These are phyloP conservation scores for Calonectris borealis DNA, from an alignment of 2,113 vertebrate genomes.

Conservation along the genomic window DNA sequence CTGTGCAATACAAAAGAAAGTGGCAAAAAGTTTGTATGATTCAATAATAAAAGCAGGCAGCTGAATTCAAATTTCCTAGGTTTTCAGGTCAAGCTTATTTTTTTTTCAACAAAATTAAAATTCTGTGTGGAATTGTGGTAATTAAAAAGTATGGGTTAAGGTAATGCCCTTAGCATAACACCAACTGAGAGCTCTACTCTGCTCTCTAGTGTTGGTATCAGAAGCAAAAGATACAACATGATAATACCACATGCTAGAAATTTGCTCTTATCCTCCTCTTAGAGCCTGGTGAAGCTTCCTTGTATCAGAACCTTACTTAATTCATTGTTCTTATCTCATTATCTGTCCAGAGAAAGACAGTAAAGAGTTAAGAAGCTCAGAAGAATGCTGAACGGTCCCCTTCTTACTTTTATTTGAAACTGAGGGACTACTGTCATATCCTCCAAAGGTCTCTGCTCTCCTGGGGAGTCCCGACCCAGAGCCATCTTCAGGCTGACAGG, in stretches of 20 bases:
- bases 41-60: background rate
- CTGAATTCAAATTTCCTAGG: background rate
- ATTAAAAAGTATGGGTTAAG: background rate
- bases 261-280: background rate
- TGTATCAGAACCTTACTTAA: background rate
- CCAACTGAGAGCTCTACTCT: background rate
- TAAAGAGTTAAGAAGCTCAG: background rate
- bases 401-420: slow-evolving; percentile 80
- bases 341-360: background rate
- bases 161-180: background rate
- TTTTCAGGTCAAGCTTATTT: background rate
- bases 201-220: slow-evolving; percentile 17
- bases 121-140: background rate
- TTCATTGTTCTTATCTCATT: background rate
- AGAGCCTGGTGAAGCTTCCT: background rate
- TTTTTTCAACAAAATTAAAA: background rate
- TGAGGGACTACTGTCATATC: slow-evolving; percentile 78
- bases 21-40: background rate
- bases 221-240: background rate
- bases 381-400: background rate
- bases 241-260: background rate
- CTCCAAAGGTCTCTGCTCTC: slow-evolving; percentile 87
- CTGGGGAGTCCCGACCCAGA: slow-evolving; percentile 57
- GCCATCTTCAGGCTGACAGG: slow-evolving; percentile 68
- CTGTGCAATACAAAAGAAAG: background rate